phyloP scores from a whole-genome alignment of 2,113 vertebrate genomes.

The Petaurus breviceps region DNA sequence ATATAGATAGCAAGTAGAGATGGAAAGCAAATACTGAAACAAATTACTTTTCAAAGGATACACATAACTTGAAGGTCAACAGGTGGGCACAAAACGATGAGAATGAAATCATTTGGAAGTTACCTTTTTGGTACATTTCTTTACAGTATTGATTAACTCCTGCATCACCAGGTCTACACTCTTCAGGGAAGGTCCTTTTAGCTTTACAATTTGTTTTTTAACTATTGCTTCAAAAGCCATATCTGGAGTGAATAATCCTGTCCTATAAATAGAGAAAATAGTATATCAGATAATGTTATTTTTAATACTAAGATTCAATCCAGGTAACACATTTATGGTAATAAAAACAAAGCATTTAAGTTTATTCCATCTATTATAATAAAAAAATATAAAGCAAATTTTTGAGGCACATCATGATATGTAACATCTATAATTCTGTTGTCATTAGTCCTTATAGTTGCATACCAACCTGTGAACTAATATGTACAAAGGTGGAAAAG shows the following conservation, averaged over 20 bases:
- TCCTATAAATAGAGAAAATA: constrained; percentile 80
- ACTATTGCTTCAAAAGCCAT: constrained; percentile 89
- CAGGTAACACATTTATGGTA: not conserved
- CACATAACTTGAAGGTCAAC: not conserved
- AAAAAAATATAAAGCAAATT: not conserved
- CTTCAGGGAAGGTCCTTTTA: constrained; percentile 88
- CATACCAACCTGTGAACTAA: not conserved
- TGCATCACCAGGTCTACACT: constrained; percentile 89
- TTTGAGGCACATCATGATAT: constrained; percentile 10
- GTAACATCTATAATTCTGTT: not conserved
- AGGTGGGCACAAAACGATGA: not conserved
- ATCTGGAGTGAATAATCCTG: constrained; percentile 88
- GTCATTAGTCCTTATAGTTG: not conserved
- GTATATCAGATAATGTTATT: constrained; percentile 22
- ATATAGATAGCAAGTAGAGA: not conserved
- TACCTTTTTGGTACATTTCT: constrained; percentile 88
- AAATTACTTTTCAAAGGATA: not conserved
- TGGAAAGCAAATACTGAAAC: not conserved
- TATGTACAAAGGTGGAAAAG: not conserved
- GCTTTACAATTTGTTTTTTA: constrained; percentile 88
- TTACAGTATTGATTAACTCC: constrained; percentile 88
- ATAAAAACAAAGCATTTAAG: not conserved
- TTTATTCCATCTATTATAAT: not conserved
- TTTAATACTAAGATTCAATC: not conserved
- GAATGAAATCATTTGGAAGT: constrained; percentile 27